A percentile compares a stretch with the other conserved stretches of the same genome.
Conservation (phyloP, 1,140 invertebrate genomes). For the Drosophila cardini region DNA sequence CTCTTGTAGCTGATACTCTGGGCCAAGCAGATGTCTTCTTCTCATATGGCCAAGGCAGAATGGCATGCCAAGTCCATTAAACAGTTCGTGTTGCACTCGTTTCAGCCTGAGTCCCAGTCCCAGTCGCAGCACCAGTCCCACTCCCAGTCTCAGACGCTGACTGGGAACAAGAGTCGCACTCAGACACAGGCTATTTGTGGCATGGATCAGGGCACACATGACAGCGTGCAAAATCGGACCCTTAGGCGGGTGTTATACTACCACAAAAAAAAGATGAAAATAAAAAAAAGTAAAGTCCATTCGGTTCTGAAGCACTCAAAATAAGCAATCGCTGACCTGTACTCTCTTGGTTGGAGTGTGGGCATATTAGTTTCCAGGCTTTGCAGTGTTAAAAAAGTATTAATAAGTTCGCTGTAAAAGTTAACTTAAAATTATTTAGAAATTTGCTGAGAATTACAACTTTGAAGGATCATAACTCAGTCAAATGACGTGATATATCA, state of each 20-base stretch:
- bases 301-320: conserved; percentile 34
- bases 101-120: conserved; percentile 43
- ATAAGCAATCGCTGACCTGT: conserved; percentile 32
- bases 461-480: too few relatives aligned
- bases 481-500: too few relatives aligned
- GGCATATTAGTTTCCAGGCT: conserved; percentile 23
- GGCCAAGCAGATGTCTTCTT: conserved; percentile 71
- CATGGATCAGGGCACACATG: conserved; percentile 69
- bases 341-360: too few relatives aligned
- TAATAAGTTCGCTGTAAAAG: too few relatives aligned
- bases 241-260: conserved; percentile 56
- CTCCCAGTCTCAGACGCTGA: conserved; percentile 10
- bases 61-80: conserved; percentile 76
- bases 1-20: conserved; percentile 34
- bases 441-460: too few relatives aligned
- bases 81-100: conserved; percentile 81
- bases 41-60: conserved; percentile 58
- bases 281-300: conserved; percentile 5
- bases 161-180: background rate
- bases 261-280: conserved; percentile 21
- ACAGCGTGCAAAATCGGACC: conserved; percentile 65
- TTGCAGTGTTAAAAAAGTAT: too few relatives aligned
- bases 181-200: conserved; percentile 1
- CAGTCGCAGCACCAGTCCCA: background rate
- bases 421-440: too few relatives aligned